phyloP scores from a whole-genome alignment of 2,888 invertebrate genomes.

The Eucriotettix oculatus region DNA sequence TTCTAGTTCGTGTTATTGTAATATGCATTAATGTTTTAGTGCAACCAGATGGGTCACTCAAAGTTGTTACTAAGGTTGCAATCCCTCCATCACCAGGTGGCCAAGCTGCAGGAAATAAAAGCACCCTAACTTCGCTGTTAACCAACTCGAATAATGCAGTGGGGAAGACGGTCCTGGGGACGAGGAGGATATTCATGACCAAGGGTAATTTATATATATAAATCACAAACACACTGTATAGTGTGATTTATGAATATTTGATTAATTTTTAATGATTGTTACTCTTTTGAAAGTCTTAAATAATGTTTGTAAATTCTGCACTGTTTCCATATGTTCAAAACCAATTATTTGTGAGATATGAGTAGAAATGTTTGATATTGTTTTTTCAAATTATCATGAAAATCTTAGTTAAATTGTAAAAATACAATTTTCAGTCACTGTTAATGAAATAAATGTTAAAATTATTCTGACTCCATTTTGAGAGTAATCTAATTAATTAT shows the following conservation, averaged over 20 bases:
- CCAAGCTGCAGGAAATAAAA: conserved; percentile 26
- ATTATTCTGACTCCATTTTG: neutral
- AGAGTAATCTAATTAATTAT: neutral
- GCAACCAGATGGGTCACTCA: conserved; percentile 39
- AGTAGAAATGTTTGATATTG: too few species aligned
- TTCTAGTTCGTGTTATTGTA: too few species aligned
- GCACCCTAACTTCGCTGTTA: conserved; percentile 43
- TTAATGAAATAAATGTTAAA: too few species aligned
- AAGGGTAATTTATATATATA: conserved; percentile 32
- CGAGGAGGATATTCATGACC: conserved; percentile 55
- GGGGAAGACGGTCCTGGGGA: conserved; percentile 46
- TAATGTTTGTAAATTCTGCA: too few species aligned
- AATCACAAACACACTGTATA: neutral
- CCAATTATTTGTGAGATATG: too few species aligned
- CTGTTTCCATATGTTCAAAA: too few species aligned
- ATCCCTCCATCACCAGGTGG: conserved; percentile 28
- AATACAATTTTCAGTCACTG: too few species aligned
- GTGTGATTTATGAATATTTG: neutral
- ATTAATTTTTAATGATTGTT: conserved; percentile 1
- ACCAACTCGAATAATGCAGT: conserved; percentile 37
- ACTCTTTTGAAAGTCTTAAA: neutral
- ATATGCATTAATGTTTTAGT: neutral
- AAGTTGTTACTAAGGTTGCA: conserved; percentile 46
- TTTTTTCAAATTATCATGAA: too few species aligned
- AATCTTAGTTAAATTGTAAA: too few species aligned